Conservation (phyloP, 2,113 vertebrate genomes). For the Trogon melanurus region DNA sequence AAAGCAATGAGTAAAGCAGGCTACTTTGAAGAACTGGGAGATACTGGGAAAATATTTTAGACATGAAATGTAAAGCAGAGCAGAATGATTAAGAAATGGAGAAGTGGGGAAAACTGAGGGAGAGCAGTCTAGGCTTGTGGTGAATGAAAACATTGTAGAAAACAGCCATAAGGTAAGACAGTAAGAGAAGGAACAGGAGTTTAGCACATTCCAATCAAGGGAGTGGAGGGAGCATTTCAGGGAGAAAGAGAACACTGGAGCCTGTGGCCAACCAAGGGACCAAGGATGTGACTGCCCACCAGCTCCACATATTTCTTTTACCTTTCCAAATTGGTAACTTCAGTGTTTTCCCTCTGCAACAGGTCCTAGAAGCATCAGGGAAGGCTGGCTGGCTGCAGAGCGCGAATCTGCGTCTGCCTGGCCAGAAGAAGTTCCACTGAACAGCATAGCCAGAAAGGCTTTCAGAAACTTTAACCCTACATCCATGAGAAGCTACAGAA, state of each 20-base stretch:
- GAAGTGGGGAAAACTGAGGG: neutral
- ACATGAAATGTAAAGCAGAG: neutral
- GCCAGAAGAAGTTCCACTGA: neutral
- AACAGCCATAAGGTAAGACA: neutral
- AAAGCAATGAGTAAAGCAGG: neutral
- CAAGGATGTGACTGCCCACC: neutral
- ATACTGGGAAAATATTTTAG: neutral
- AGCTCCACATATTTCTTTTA: neutral
- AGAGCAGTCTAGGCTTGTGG: neutral
- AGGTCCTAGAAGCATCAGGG: neutral
- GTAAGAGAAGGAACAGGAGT: neutral
- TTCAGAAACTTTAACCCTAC: neutral
- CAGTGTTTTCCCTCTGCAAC: neutral
- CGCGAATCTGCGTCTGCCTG: accelerated
- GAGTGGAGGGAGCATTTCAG: neutral
- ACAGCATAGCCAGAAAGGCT: neutral
- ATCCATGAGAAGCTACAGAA: neutral
- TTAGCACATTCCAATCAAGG: neutral
- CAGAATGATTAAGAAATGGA: neutral
- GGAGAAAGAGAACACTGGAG: neutral
- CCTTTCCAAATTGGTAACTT: neutral
- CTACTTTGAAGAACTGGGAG: neutral
- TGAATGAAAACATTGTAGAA: neutral
- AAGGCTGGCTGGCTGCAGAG: neutral
- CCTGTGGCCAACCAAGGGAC: neutral